phyloP scores from a whole-genome alignment of 64 coral and sea anemone species.

The Acropora tenuis region DNA sequence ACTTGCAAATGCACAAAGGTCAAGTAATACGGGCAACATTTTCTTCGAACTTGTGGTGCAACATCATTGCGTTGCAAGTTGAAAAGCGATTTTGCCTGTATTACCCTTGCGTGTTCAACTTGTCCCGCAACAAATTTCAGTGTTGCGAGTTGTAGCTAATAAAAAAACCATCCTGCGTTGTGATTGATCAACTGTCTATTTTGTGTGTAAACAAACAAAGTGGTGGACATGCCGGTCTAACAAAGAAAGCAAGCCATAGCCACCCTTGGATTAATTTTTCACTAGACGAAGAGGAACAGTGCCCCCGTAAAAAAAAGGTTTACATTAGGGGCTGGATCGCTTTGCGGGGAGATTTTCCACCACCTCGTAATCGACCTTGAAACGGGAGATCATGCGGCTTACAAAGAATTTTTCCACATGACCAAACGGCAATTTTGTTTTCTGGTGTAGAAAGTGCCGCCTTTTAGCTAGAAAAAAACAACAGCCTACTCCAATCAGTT shows the following conservation, averaged over 20 bases:
- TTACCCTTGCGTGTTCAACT: neutral
- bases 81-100: neutral
- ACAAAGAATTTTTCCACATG: conserved; percentile 16
- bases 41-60: neutral
- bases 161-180: too few relatives aligned
- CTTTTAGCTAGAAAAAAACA: neutral
- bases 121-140: neutral
- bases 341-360: conserved; percentile 21
- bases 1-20: too few relatives aligned
- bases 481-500: too few relatives aligned
- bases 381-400: conserved; percentile 21
- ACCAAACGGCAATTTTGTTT: conserved; percentile 3
- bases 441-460: neutral
- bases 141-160: too few relatives aligned
- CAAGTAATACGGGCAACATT: too few relatives aligned
- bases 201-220: neutral
- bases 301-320: neutral
- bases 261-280: neutral
- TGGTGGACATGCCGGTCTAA: too few relatives aligned
- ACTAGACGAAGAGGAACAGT: neutral
- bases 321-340: conserved; percentile 19
- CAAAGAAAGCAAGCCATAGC: neutral
- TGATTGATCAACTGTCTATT: neutral
- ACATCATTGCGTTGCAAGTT: neutral
- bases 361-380: neutral